phyloP scores from a whole-genome alignment of 2,888 invertebrate species.

The Cryptocephalus moraei region DNA sequence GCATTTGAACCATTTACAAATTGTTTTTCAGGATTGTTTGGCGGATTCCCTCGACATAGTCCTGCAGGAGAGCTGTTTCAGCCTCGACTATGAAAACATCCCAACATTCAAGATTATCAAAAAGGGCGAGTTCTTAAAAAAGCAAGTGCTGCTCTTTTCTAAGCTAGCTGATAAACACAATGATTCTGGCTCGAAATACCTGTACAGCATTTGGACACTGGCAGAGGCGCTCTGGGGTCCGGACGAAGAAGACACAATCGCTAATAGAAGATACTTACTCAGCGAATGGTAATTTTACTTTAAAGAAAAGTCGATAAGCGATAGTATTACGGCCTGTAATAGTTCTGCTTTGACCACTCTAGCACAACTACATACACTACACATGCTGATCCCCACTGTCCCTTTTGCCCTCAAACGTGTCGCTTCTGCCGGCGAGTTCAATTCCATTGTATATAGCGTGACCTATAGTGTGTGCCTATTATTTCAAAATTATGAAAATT shows the following conservation, averaged over 20 bases:
- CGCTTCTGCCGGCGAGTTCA: too few species aligned
- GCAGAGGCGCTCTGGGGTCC: slow-evolving; percentile 81
- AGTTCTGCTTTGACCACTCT: too few species aligned
- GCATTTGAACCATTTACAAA: too few species aligned
- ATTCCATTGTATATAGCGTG: too few species aligned
- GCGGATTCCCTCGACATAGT: slow-evolving; percentile 21
- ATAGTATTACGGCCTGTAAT: too few species aligned
- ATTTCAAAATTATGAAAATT: too few species aligned
- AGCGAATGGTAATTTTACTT: slow-evolving; percentile 20
- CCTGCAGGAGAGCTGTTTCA: slow-evolving; percentile 19
- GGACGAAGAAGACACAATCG: slow-evolving; percentile 49
- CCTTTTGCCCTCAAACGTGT: too few species aligned
- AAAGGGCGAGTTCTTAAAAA: slow-evolving; percentile 17
- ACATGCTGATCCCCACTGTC: too few species aligned
- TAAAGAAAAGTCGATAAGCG: too few species aligned
- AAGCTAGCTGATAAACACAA: slow-evolving; percentile 14
- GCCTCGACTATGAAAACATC: slow-evolving; percentile 14
- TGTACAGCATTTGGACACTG: slow-evolving; percentile 58
- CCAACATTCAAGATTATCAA: slow-evolving; percentile 26
- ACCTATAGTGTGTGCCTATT: too few species aligned
- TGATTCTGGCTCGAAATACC: slow-evolving; percentile 35
- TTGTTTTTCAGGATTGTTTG: slow-evolving; percentile 15
- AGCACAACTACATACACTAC: too few species aligned
- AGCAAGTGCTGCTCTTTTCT: slow-evolving; percentile 22
- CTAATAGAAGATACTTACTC: slow-evolving; percentile 19